Evolutionary conservation across 1,140 invertebrate genomes (phyloP).

Genomic region (Physella acuta): DNA sequence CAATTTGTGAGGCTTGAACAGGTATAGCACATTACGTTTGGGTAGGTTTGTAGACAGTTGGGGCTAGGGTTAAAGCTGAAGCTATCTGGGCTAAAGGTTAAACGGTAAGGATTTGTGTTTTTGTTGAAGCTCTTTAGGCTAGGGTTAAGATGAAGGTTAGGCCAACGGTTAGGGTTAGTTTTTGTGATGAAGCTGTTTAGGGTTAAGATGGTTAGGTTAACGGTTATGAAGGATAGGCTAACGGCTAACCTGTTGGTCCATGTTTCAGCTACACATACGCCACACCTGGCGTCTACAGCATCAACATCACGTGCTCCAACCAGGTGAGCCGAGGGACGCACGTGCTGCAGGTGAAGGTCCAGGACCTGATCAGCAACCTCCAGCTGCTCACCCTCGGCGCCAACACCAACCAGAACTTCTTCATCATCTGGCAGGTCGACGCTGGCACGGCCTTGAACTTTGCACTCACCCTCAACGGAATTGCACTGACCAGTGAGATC

Average conservation of each 20-base stretch:
- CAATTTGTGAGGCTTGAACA: too few relatives aligned
- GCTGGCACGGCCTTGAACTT: conserved; percentile 30
- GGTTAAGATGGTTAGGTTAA: background rate
- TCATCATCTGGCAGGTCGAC: conserved; percentile 29
- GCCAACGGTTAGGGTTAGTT: too few relatives aligned
- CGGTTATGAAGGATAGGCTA: background rate
- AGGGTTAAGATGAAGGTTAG: too few relatives aligned
- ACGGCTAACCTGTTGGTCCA: too few relatives aligned
- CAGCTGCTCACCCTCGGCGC: conserved; percentile 30
- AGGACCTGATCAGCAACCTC: conserved; percentile 35
- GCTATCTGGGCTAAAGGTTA: too few relatives aligned
- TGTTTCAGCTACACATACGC: conserved; percentile 25
- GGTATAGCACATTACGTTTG: too few relatives aligned
- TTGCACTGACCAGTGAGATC: too few relatives aligned
- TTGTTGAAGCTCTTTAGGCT: too few relatives aligned
- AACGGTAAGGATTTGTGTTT: too few relatives aligned
- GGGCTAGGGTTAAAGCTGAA: too few relatives aligned
- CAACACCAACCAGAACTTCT: conserved; percentile 12
- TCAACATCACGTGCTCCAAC: conserved; percentile 37
- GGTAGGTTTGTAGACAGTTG: too few relatives aligned
- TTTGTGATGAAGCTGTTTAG: background rate
- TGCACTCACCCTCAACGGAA: conserved; percentile 28
- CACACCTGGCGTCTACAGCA: conserved; percentile 21
- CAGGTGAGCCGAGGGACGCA: conserved; percentile 23
- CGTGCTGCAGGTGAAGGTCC: conserved; percentile 16